These are phyloP conservation scores for Ennomos erosarius DNA, from an alignment of 2,888 invertebrate genomes.

Conservation along the genomic window DNA sequence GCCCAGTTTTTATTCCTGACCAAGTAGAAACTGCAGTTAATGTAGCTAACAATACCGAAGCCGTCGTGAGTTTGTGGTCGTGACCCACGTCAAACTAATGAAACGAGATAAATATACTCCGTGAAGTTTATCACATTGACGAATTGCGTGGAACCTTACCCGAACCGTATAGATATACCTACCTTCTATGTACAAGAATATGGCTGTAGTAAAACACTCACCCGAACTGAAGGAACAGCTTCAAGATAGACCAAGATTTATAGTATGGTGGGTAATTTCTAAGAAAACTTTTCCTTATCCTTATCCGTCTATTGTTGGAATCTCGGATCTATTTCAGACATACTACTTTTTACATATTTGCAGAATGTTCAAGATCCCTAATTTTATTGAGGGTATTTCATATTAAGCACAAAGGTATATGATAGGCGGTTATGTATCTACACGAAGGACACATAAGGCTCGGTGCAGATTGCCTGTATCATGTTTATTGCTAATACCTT, in stretches of 20 bases:
- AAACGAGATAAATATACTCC: slow-evolving; percentile 40
- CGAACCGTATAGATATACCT: background rate
- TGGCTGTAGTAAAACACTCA: too few species aligned
- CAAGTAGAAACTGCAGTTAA: background rate
- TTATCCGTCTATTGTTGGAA: background rate
- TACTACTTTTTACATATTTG: too few species aligned
- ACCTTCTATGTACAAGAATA: background rate
- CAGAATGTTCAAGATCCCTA: too few species aligned
- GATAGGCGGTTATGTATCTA: too few species aligned
- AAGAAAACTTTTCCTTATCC: background rate
- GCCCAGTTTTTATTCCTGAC: background rate
- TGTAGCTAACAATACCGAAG: too few species aligned
- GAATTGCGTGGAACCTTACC: slow-evolving; percentile 15
- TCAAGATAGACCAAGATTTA: too few species aligned
- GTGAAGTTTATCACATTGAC: slow-evolving; percentile 22
- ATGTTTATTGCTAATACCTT: slow-evolving; percentile 21
- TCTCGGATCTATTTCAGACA: too few species aligned
- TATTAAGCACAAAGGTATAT: too few species aligned
- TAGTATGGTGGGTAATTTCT: too few species aligned
- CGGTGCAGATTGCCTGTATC: slow-evolving; percentile 9
- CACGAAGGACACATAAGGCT: slow-evolving; percentile 9
- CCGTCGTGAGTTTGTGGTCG: slow-evolving; percentile 3
- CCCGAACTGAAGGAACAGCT: too few species aligned
- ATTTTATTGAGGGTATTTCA: too few species aligned
- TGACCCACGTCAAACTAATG: slow-evolving; percentile 40